Conservation (phyloP, 2,888 invertebrate species). For the Leptinotarsa tumamoca region DNA sequence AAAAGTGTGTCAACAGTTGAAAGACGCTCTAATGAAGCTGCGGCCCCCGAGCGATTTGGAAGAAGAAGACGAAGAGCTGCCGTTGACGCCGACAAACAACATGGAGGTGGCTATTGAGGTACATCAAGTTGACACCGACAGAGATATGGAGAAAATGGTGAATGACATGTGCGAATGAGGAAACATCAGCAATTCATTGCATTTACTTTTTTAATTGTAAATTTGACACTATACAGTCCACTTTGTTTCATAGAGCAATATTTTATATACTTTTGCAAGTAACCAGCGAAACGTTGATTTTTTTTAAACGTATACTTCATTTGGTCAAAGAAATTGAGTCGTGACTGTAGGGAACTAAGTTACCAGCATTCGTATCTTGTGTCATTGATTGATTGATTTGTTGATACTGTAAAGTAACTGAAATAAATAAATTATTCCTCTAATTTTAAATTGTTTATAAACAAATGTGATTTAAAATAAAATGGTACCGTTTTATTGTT, state of each 20-base stretch:
- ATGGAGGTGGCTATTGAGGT: constrained; percentile 53
- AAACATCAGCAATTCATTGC: constrained; percentile 31
- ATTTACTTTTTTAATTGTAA: constrained; percentile 43
- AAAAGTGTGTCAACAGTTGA: constrained; percentile 72
- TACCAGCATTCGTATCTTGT: constrained; percentile 52
- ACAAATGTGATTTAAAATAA: constrained; percentile 62
- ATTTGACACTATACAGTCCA: constrained; percentile 27
- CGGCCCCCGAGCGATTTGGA: constrained; percentile 77
- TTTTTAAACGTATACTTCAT: constrained; percentile 29
- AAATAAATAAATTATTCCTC: constrained; percentile 55
- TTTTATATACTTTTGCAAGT: constrained; percentile 43
- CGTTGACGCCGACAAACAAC: constrained; percentile 54
- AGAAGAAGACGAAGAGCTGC: constrained; percentile 55
- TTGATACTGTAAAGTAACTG: constrained; percentile 55
- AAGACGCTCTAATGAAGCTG: constrained; percentile 88
- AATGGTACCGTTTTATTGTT: constrained; percentile 52
- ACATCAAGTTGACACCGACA: constrained; percentile 71
- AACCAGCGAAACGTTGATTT: constrained; percentile 33
- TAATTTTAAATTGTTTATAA: constrained; percentile 61
- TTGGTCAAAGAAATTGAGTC: constrained; percentile 44
- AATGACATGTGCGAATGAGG: constrained; percentile 70
- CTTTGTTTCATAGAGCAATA: constrained; percentile 41
- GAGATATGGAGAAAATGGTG: constrained; percentile 84
- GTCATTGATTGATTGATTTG: constrained; percentile 48
- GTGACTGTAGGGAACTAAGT: constrained; percentile 50